phyloP scores from a whole-genome alignment of 1,140 invertebrate species.

The Melitaea cinxia region DNA sequence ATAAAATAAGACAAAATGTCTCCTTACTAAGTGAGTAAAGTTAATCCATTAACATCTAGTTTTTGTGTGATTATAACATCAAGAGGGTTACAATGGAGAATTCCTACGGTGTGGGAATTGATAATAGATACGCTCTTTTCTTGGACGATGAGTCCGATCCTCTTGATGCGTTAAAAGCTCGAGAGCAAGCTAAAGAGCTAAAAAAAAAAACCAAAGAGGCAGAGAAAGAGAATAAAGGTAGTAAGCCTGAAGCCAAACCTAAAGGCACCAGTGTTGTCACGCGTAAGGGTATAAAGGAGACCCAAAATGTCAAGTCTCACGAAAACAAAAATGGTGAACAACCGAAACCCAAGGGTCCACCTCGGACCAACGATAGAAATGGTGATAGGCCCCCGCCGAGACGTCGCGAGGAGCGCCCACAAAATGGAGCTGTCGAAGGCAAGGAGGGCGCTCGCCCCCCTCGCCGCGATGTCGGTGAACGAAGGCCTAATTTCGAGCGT shows the following conservation, averaged over 20 bases:
- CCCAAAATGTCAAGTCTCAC: constrained; percentile 84
- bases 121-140: constrained; percentile 96
- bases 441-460: constrained; percentile 73
- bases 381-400: constrained; percentile 66
- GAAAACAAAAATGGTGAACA: constrained; percentile 87
- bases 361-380: constrained; percentile 65
- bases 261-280: constrained; percentile 80
- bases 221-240: constrained; percentile 93
- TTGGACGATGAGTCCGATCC: constrained; percentile 94
- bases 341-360: constrained; percentile 74
- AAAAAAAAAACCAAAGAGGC: constrained; percentile 92
- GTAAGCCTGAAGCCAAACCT: constrained; percentile 84
- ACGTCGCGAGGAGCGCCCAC: constrained; percentile 72
- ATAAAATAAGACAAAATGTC: constrained; percentile 82
- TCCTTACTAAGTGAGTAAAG: constrained; percentile 76
- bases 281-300: constrained; percentile 86
- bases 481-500: constrained; percentile 82
- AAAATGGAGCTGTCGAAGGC: constrained; percentile 70
- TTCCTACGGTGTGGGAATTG: constrained; percentile 94
- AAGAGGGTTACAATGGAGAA: constrained; percentile 90
- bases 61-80: constrained; percentile 79
- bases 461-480: constrained; percentile 68
- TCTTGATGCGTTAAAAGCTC: constrained; percentile 91
- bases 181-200: constrained; percentile 89
- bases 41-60: constrained; percentile 80